Conservation (phyloP, 2,113 vertebrate genomes). For the Zosterops borbonicus region DNA sequence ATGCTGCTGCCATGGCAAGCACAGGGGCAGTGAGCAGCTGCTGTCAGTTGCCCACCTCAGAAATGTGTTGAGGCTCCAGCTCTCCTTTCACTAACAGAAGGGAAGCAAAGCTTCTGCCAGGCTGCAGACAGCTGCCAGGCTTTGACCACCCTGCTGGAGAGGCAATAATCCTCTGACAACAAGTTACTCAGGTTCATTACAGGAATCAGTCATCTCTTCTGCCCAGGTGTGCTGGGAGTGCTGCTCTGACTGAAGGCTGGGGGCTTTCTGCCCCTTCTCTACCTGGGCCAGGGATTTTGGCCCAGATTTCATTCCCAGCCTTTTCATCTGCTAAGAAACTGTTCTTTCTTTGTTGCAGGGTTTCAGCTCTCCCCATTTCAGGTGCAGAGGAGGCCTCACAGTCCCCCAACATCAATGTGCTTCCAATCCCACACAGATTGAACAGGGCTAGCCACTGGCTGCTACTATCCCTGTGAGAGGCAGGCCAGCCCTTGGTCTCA, state of each 20-base stretch:
- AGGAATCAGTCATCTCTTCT: conserved; percentile 2
- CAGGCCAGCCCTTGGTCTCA: not conserved
- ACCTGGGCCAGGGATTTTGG: not conserved
- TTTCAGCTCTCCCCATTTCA: not conserved
- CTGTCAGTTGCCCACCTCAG: not conserved
- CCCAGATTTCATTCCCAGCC: not conserved
- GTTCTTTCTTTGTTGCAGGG: not conserved
- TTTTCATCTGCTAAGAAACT: not conserved
- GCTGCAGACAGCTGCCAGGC: not conserved
- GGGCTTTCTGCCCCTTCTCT: not conserved
- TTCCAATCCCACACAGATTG: not conserved
- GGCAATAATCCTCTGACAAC: not conserved
- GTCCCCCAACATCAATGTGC: fast-evolving
- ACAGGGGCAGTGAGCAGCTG: not conserved
- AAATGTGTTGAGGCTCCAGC: not conserved
- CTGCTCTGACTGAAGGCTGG: not conserved
- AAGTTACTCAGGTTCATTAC: not conserved
- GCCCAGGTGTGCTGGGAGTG: not conserved
- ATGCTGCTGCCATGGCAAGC: fast-evolving
- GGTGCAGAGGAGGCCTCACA: fast-evolving
- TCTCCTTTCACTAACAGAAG: not conserved
- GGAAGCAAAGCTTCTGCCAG: not conserved
- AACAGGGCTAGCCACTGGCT: not conserved
- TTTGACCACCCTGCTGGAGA: not conserved
- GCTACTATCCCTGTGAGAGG: not conserved